Percentiles rank a stretch among this genome's conserved stretches.
Conservation (phyloP, 2,113 vertebrate genomes). For the Marcusenius ussheri region DNA sequence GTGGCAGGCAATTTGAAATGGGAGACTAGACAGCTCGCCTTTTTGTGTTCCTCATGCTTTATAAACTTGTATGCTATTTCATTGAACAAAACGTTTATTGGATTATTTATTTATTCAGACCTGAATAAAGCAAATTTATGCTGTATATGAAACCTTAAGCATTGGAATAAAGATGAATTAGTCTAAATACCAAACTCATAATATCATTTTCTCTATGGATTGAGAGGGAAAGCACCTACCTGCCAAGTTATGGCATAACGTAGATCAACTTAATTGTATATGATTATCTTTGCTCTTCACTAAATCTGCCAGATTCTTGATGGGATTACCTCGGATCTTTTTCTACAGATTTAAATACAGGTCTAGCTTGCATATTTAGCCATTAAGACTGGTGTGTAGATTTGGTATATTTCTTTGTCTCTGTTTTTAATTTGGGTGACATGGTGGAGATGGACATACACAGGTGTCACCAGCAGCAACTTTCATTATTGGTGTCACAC, state of each 20-base stretch:
- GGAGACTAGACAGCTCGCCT: conserved; percentile 32
- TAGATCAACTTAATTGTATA: neutral
- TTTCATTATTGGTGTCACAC: neutral
- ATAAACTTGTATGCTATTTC: conserved; percentile 24
- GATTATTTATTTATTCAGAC: conserved; percentile 23
- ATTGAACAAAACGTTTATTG: conserved; percentile 27
- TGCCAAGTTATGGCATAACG: neutral
- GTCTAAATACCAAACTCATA: neutral
- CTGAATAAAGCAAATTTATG: neutral
- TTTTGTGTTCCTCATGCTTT: conserved; percentile 18
- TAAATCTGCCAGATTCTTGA: neutral
- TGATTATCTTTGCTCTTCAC: neutral
- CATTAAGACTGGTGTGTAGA: neutral
- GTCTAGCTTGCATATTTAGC: neutral
- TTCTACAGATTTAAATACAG: neutral
- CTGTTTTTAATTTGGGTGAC: neutral
- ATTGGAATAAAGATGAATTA: conserved; percentile 13
- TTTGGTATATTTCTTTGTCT: neutral
- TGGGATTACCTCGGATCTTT: neutral
- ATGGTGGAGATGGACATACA: neutral
- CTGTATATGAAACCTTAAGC: neutral
- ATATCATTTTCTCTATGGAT: neutral
- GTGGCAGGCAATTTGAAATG: conserved; percentile 51
- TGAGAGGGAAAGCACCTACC: neutral
- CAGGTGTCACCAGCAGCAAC: neutral